Conservation (phyloP, 2,888 invertebrate genomes). For the Sturmia bella region DNA sequence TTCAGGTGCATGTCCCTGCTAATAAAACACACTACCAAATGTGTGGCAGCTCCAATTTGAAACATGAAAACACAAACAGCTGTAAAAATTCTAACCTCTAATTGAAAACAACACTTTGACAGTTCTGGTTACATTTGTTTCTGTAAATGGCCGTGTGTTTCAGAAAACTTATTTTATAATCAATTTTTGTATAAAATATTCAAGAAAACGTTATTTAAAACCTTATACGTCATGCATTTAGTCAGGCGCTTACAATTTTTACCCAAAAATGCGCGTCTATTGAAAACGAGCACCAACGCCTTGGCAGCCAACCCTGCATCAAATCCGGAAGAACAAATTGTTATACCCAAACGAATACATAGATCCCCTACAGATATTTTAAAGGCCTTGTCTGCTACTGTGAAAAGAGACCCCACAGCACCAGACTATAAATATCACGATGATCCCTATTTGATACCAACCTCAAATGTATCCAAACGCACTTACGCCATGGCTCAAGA, state of each 20-base stretch:
- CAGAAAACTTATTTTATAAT: conserved; percentile 52
- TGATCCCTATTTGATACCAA: conserved; percentile 93
- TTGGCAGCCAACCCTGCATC: not conserved
- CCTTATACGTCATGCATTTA: conserved; percentile 73
- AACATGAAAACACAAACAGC: conserved; percentile 36
- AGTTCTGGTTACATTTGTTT: conserved; percentile 35
- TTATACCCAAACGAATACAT: conserved; percentile 87
- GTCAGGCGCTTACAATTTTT: conserved; percentile 72
- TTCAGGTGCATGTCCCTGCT: too few relatives aligned
- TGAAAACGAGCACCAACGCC: conserved; percentile 28
- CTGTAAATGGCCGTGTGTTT: not conserved
- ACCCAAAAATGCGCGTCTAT: conserved; percentile 58
- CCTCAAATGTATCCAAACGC: conserved; percentile 87
- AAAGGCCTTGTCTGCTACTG: conserved; percentile 89
- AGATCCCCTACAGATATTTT: conserved; percentile 92
- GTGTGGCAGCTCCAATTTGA: conserved; percentile 8
- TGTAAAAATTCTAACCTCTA: conserved; percentile 51
- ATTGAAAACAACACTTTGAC: conserved; percentile 18
- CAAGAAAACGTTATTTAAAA: not conserved
- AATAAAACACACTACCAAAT: not conserved
- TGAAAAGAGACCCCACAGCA: conserved; percentile 91
- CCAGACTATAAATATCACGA: conserved; percentile 95
- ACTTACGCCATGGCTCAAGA: conserved; percentile 90
- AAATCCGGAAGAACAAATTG: conserved; percentile 81
- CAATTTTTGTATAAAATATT: conserved; percentile 20